A percentile compares a stretch with the other conserved stretches of the same genome.
Evolutionary conservation across 2,113 vertebrate genomes (phyloP).

Genomic region (Zeus faber): DNA sequence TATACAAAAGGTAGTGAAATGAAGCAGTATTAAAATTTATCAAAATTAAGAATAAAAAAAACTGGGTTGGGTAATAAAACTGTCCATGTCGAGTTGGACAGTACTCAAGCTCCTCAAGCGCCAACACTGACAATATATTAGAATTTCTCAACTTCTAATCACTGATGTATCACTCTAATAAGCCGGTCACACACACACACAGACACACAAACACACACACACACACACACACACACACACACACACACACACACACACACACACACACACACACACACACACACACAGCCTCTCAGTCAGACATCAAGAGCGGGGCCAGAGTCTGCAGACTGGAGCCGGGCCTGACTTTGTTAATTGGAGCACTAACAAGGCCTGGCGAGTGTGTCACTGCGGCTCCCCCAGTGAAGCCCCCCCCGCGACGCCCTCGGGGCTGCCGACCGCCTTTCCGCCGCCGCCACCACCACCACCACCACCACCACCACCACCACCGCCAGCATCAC

Average conservation of each 20-base stretch:
- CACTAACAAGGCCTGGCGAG: conserved; percentile 60
- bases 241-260: conserved; percentile 13
- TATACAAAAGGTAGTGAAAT: no score
- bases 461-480: conserved; percentile 41
- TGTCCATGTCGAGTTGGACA: background rate
- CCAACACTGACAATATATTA: conserved; percentile 46
- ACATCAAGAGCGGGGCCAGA: conserved; percentile 25
- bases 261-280: conserved; percentile 31
- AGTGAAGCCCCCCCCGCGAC: conserved; percentile 14
- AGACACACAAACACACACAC: background rate
- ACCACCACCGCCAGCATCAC: conserved; percentile 33
- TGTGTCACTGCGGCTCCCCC: conserved; percentile 43
- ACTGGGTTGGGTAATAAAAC: no score
- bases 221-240: background rate
- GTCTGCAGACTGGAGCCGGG: background rate
- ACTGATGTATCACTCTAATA: conserved; percentile 38
- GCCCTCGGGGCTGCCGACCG: conserved; percentile 44
- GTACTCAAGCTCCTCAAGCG: conserved; percentile 26
- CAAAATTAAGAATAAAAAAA: no score
- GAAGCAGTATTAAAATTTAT: no score
- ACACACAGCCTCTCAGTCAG: background rate
- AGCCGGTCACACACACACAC: conserved; percentile 4
- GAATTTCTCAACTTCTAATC: conserved; percentile 54
- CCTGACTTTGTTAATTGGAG: conserved; percentile 63
- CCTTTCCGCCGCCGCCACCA: conserved; percentile 19